Percentiles rank a stretch among this genome's conserved stretches.
Evolutionary conservation across 2,888 invertebrate species (phyloP).

Genomic region (Euproctis similis): DNA sequence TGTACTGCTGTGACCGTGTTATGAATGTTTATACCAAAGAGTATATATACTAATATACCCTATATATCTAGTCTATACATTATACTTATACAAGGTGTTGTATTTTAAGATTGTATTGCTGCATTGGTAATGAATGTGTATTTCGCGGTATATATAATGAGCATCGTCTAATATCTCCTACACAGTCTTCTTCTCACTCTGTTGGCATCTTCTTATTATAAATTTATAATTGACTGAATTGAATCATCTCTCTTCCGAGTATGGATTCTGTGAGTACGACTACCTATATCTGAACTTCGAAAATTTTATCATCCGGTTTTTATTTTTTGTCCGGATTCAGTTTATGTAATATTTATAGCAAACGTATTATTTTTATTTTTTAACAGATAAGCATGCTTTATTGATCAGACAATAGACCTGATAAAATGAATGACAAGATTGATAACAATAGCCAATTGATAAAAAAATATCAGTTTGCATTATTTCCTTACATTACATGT

Average conservation of each 20-base stretch:
- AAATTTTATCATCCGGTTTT: no score
- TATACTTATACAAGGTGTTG: constrained; percentile 13
- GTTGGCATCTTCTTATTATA: constrained; percentile 5
- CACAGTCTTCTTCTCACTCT: constrained; percentile 18
- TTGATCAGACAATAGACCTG: constrained; percentile 54
- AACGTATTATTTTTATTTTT: constrained; percentile 23
- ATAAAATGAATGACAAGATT: constrained; percentile 51
- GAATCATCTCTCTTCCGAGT: constrained; percentile 5
- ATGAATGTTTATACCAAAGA: constrained; percentile 6
- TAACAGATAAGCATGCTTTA: constrained; percentile 33
- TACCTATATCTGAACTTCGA: no score
- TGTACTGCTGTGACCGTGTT: constrained; percentile 8
- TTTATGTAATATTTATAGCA: constrained; percentile 12
- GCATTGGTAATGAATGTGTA: constrained; percentile 20
- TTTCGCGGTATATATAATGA: constrained; percentile 22
- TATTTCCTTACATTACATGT: constrained; percentile 33
- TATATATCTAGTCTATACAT: no score
- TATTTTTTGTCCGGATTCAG: constrained; percentile 1
- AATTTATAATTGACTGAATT: constrained; percentile 4
- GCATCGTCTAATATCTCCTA: constrained; percentile 8
- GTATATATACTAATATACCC: no score
- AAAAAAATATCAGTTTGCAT: constrained; percentile 35
- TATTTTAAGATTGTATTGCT: constrained; percentile 17
- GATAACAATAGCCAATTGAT: constrained; percentile 57
- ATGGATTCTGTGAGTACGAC: constrained; percentile 18